Evolutionary conservation across 2,888 invertebrate species (phyloP), one percentile per base, ranked within the genome.

Genomic region (Eretmocerus hayati): DNA sequence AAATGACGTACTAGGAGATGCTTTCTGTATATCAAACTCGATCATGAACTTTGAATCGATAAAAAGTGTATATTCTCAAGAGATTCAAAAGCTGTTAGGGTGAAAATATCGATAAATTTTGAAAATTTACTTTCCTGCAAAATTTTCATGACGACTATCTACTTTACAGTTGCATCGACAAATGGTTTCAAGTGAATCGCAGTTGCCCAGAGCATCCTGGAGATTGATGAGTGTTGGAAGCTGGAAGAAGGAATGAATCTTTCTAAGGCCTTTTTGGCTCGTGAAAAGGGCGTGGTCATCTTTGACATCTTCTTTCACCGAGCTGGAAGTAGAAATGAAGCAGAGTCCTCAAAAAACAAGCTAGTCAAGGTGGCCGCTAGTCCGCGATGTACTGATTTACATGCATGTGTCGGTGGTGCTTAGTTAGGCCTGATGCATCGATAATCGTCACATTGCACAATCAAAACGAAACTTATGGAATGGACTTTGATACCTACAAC

Each of bases 161-260:
- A n/a, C n/a, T n/a, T 81, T 85, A 41, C 80, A 96, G 94, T 74
- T 97, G 97, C 80, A 96, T 97, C 78, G 96, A 97, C 79, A 87
- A 89, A 77, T 97, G 97, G 97, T 97, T 97, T 78, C 91, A 94
- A 76, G 90, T 94, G 73, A 97, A 96, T 80, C 86, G 96, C 75
- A 92, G 92, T 68, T 97, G 97, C 79, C 97, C 97, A 46, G 96
- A 96, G 76, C 97, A 97, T 78, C 96, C 97, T 62, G 89, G 90
- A 66, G 95, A 95, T 79, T 93, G 72, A 72, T 68, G 70, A 63
- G 58, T 42, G 59, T 53, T 59, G 44, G 56, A 53, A 38, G 54
- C 59, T 59, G 57, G 58, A 49, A 56, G 58, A 54, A 62, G 54
- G 59, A 60, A 58, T 62, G 63, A 61, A 60, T 60, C 55, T 60